Evolutionary conservation across 2,888 invertebrate genomes (phyloP).

Genomic region (Lacanobia oleracea): DNA sequence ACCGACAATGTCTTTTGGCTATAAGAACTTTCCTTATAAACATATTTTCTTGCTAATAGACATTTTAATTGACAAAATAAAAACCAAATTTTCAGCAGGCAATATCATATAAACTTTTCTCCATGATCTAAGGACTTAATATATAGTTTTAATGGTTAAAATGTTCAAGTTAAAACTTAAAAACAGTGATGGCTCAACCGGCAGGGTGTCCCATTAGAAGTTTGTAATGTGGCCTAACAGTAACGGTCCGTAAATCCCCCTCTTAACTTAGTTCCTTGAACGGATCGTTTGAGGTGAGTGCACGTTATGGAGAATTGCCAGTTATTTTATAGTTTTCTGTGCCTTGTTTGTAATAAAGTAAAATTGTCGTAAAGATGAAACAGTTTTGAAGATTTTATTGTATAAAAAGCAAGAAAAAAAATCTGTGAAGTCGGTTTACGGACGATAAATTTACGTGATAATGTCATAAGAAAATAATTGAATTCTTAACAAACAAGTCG

Average conservation of each 20-base stretch:
- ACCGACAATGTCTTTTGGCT: too few species aligned
- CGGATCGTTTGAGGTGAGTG: conserved; percentile 60
- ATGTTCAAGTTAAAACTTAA: conserved; percentile 32
- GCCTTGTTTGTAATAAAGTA: conserved; percentile 23
- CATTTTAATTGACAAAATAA: too few species aligned
- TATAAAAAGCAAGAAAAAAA: background rate
- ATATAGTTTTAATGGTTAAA: conserved; percentile 38
- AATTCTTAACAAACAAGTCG: too few species aligned
- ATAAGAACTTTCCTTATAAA: too few species aligned
- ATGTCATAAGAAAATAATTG: too few species aligned
- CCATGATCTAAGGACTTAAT: background rate
- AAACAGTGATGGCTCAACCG: conserved; percentile 32
- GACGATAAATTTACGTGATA: too few species aligned
- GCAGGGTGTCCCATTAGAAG: conserved; percentile 56
- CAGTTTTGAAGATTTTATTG: background rate
- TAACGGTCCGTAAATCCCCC: conserved; percentile 59
- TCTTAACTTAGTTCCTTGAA: conserved; percentile 61
- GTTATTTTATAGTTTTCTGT: conserved; percentile 43
- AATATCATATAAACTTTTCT: background rate
- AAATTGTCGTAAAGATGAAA: conserved; percentile 25
- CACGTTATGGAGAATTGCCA: conserved; percentile 57
- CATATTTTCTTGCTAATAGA: too few species aligned
- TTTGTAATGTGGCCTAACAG: conserved; percentile 64
- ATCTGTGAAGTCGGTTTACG: too few species aligned
- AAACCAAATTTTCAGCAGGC: too few species aligned